Evolutionary conservation across 2,797 vertebrate genomes (phyloP).

Genomic region (Scolopax bukidnonensis): DNA sequence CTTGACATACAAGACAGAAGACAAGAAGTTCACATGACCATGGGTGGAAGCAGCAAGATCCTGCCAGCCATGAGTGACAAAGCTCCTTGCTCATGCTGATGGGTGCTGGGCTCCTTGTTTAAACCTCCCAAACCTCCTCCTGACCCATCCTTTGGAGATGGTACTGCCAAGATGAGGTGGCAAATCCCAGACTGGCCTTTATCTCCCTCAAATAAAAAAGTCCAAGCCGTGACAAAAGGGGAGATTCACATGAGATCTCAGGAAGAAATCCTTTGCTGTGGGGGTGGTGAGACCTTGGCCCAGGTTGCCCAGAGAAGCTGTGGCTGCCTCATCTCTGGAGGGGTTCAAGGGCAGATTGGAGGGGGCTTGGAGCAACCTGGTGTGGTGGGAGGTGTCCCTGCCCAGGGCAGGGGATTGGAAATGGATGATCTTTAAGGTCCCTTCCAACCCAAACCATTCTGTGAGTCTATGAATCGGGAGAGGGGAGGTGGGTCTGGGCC

Average conservation of each 20-base stretch:
- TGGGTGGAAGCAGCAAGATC: neutral
- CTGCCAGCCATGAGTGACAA: rapidly evolving
- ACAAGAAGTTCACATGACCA: rapidly evolving
- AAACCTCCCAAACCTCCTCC: neutral
- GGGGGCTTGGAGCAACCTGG: neutral
- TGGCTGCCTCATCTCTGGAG: neutral
- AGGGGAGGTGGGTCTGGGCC: neutral
- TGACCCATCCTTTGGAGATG: neutral
- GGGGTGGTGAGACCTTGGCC: neutral
- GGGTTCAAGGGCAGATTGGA: neutral
- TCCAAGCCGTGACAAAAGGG: neutral
- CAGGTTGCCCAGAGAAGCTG: neutral
- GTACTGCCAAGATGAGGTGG: neutral
- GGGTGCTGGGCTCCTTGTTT: neutral
- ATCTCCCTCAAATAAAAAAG: neutral
- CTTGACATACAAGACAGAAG: neutral
- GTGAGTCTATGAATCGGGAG: neutral
- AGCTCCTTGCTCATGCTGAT: rapidly evolving
- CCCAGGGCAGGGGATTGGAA: neutral
- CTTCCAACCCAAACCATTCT: neutral
- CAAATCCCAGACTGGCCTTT: rapidly evolving
- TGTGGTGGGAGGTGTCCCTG: neutral
- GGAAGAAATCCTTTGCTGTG: neutral
- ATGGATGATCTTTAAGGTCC: neutral
- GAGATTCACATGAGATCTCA: neutral